Evolutionary conservation across 2,797 vertebrate species (phyloP), one percentile per base, ranked within the genome.

Genomic region (Acanthopagrus latus): DNA sequence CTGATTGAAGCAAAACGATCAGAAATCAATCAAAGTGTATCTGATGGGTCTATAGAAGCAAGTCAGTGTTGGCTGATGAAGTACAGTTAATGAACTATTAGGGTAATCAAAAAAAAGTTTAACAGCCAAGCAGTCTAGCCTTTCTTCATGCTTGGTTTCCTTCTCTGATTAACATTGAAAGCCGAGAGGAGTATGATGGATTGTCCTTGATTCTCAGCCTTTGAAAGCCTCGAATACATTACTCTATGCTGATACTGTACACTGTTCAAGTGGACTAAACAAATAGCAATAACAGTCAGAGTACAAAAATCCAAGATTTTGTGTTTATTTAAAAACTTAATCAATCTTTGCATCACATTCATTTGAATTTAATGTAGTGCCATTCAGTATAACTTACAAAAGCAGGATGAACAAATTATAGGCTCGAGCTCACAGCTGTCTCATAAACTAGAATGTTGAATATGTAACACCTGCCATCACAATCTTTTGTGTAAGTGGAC

Each of bases 131-230:
- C 63, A 6, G 57, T 50, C n/a, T 20, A 50, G 77, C 33, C 48
- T 47, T 23, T 47, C 38, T 68, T 75, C 80, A 90, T 71, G 80
- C 82, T 81, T 80, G 80, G 80, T 52, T 77, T 86, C 72, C 64
- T 67, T 69, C 46, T 81, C 79, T 83, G 84, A 90, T 91, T 82
- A 90, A 77, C 80, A 47, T 41, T 81, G 83, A 88, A 71, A 71
- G 82, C 77, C 80, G 33, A 74, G 75, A 64, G 69, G 58, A 65
- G 58, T 43, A 68, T 91, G 85, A 90, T 86, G 60, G 85, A 91
- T 88, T 68, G 83, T 66, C 51, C 60, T 74, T 51, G 44, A 79
- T 59, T 78, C 50, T 44, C 52, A 33, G 20, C 57, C 55, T 65
- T 72, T 76, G 62, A 64, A 74, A 65, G 14, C 21, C 54, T 52